Conservation (phyloP, 2,888 invertebrate species). For the Strigamia crassipes region DNA sequence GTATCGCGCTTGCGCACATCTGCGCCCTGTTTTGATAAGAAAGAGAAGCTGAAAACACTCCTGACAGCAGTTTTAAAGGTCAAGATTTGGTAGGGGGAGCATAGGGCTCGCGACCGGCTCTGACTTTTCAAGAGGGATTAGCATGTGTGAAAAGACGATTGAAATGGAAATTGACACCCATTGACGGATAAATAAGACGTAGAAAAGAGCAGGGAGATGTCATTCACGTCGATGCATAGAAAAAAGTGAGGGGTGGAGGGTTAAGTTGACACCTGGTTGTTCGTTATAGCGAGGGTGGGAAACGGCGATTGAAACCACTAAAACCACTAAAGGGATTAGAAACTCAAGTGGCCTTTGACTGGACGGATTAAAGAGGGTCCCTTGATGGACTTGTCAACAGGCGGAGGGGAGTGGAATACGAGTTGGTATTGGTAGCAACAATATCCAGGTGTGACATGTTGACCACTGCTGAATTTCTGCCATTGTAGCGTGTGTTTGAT, state of each 20-base stretch:
- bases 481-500: background rate
- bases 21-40: background rate
- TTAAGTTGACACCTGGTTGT: constrained; percentile 36
- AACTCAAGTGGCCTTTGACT: constrained; percentile 23
- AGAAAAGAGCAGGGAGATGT: background rate
- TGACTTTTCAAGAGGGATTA: constrained; percentile 42
- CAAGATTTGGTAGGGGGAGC: background rate
- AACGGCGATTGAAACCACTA: constrained; percentile 33
- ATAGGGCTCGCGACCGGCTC: constrained; percentile 31
- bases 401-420: constrained; percentile 30
- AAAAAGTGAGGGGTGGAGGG: constrained; percentile 8
- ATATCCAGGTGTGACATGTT: constrained; percentile 38
- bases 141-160: constrained; percentile 31
- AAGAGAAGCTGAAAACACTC: background rate
- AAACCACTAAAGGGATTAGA: constrained; percentile 35
- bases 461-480: background rate
- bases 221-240: background rate
- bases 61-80: constrained; percentile 33
- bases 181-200: constrained; percentile 39
- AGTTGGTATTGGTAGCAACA: background rate
- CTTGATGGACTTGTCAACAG: constrained; percentile 31
- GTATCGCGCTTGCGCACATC: background rate
- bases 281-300: constrained; percentile 24
- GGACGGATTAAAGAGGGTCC: constrained; percentile 17
- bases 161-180: constrained; percentile 42